Percentiles rank a stretch among this genome's conserved stretches.
phyloP scores from a whole-genome alignment of 2,888 invertebrate species.

The Gibbula magus region DNA sequence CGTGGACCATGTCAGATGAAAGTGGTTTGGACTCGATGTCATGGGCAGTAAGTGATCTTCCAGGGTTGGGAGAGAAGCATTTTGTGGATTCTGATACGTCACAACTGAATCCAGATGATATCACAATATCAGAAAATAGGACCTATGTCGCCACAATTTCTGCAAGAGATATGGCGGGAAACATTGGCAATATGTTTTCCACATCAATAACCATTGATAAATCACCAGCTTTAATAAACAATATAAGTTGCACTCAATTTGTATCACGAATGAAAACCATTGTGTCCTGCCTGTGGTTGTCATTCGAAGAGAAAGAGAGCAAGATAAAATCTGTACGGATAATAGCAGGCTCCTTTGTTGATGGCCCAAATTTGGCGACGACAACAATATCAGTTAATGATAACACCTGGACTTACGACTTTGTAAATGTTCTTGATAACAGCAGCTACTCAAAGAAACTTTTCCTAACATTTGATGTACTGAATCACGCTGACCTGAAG shows the following conservation, averaged over 20 bases:
- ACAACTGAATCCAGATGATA: neutral
- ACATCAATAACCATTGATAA: conserved; percentile 46
- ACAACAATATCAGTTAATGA: conserved; percentile 27
- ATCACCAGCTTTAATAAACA: conserved; percentile 40
- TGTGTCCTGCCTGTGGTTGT: conserved; percentile 46
- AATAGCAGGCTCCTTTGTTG: conserved; percentile 26
- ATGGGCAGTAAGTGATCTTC: neutral
- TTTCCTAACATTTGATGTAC: conserved; percentile 34
- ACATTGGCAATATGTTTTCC: conserved; percentile 28
- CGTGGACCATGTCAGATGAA: neutral
- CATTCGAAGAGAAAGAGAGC: conserved; percentile 49
- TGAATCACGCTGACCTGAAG: conserved; percentile 39
- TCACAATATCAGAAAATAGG: neutral
- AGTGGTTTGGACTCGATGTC: neutral
- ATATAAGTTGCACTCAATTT: conserved; percentile 42
- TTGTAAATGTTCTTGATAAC: conserved; percentile 21
- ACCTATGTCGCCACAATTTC: neutral
- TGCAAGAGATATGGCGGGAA: conserved; percentile 46
- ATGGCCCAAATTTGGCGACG: conserved; percentile 30
- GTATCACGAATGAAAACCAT: conserved; percentile 40
- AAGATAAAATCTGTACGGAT: conserved; percentile 26
- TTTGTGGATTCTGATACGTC: neutral
- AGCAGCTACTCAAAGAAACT: conserved; percentile 18
- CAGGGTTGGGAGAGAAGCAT: neutral
- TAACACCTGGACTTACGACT: conserved; percentile 30